A percentile compares a stretch with the other conserved stretches of the same genome.
Evolutionary conservation across 2,888 invertebrate species (phyloP).

Genomic region (Acholoe squamosa): DNA sequence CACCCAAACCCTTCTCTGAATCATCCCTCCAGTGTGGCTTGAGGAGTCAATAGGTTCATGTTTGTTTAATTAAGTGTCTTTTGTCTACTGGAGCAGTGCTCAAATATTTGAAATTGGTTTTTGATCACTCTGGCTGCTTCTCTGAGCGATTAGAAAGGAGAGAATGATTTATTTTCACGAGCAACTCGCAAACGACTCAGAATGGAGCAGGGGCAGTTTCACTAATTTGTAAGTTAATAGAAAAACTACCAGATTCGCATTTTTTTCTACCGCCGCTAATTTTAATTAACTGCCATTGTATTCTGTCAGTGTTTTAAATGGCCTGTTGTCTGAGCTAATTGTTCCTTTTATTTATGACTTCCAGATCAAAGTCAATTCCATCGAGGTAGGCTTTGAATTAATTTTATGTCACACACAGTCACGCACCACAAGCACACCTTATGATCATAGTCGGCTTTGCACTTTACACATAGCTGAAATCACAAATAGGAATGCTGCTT

Average conservation of each 20-base stretch:
- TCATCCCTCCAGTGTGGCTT: conserved; percentile 2
- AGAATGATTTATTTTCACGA: conserved; percentile 50
- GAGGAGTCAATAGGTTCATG: conserved; percentile 49
- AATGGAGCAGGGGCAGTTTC: neutral
- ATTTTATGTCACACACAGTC: neutral
- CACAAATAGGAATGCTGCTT: too few species aligned
- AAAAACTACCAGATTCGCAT: conserved; percentile 9
- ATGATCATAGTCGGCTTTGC: too few species aligned
- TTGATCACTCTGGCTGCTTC: conserved; percentile 39
- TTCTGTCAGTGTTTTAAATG: neutral
- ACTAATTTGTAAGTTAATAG: conserved; percentile 38
- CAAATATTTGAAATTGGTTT: conserved; percentile 62
- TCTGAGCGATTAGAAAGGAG: conserved; percentile 46
- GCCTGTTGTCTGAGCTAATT: conserved; percentile 49
- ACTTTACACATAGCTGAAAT: too few species aligned
- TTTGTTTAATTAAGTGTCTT: conserved; percentile 59
- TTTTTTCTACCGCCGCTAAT: neutral
- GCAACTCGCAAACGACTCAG: neutral
- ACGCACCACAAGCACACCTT: neutral
- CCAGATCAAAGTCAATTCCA: conserved; percentile 51
- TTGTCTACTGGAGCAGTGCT: conserved; percentile 28
- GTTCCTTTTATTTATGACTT: conserved; percentile 52
- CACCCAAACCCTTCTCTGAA: neutral
- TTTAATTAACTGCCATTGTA: conserved; percentile 48
- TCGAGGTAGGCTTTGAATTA: conserved; percentile 50